Percentiles rank a stretch among this genome's conserved stretches.
These are phyloP conservation scores for Amazona guildingii DNA, from an alignment of 2,113 vertebrate genomes.

Conservation along the genomic window DNA sequence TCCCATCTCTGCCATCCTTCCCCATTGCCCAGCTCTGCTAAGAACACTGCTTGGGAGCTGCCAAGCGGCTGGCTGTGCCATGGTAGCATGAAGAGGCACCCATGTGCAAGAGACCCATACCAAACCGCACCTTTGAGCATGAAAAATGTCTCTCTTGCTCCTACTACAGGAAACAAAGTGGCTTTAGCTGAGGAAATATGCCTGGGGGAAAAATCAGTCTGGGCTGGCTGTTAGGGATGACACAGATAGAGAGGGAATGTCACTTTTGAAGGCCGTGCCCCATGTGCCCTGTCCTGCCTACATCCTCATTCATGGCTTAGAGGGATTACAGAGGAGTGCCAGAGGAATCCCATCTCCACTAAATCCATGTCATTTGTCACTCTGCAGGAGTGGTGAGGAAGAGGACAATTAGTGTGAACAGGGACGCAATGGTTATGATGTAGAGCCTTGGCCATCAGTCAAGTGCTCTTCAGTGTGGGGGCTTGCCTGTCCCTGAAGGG, in stretches of 20 bases:
- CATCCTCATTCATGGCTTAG: background rate
- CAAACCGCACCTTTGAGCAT: rapidly evolving
- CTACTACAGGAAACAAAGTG: background rate
- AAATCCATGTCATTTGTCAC: background rate
- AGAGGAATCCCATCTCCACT: background rate
- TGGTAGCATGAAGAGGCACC: background rate
- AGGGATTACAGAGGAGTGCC: background rate
- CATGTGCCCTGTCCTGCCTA: background rate
- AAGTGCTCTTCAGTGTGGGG: background rate
- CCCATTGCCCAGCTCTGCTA: background rate
- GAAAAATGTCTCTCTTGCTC: background rate
- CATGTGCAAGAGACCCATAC: background rate
- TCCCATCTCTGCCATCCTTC: background rate
- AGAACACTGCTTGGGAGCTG: background rate
- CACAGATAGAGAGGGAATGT: background rate
- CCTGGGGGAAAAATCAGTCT: background rate
- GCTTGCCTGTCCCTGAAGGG: constrained; percentile 15
- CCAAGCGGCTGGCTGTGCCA: background rate
- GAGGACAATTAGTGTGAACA: background rate
- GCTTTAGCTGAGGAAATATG: background rate
- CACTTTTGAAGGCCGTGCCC: background rate
- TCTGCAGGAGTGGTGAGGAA: background rate
- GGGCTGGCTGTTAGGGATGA: background rate
- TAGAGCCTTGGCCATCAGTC: background rate
- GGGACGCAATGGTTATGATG: background rate